Base-by-base conservation (phyloP, 2,113 vertebrate genomes). In the Cottus gobio region DNA sequence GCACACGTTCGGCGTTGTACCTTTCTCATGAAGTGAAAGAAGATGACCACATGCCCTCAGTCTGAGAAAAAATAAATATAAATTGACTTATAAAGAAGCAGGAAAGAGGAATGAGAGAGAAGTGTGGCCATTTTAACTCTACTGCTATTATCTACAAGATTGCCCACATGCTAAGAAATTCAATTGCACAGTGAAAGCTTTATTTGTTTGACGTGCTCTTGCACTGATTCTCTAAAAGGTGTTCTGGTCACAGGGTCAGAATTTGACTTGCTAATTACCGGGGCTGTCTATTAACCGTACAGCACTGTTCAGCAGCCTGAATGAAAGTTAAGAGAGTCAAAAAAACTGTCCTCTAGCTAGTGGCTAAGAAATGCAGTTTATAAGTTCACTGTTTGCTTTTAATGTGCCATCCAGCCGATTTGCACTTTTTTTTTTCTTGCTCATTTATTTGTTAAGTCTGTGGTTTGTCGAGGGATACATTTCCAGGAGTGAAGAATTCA, bases 231-330 rank as follows among this genome's bases (percentile, higher is more conserved):
- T 89, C 60, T 77, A 1, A 50, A 85, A 80, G 37, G 31, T 78
- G 78, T 39, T 67, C 37, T 46, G 78, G 82, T 80, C 74, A 68
- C 39, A 77, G 80, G 81, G 86, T 88, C 48, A 80, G 26, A 85
- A 87, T 85, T 46, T 78, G 84, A 82, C 71, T 87, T 86, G 63
- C 80, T 87, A 79, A 87, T 85, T 83, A 37, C 67, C 63, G 11
- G 2, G 22, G 60, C 71, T 69, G 64, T 68, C 4, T 56, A 77
- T 68, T 39, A 57, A 67, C 0, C 5, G 0, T 0, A 30, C 50
- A 37, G 48, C 58, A 1, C 12, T 3, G 5, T 54, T 67, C 48
- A 73, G 22, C 36, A 56, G 58, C 28, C 34, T 28, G 22, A 2
- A 71, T 74, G 37, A 70, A 10, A 50, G n/a, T 66, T 6, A 50